These are phyloP conservation scores for Pitta sordida DNA, from an alignment of 2,113 vertebrate genomes.

Conservation along the genomic window DNA sequence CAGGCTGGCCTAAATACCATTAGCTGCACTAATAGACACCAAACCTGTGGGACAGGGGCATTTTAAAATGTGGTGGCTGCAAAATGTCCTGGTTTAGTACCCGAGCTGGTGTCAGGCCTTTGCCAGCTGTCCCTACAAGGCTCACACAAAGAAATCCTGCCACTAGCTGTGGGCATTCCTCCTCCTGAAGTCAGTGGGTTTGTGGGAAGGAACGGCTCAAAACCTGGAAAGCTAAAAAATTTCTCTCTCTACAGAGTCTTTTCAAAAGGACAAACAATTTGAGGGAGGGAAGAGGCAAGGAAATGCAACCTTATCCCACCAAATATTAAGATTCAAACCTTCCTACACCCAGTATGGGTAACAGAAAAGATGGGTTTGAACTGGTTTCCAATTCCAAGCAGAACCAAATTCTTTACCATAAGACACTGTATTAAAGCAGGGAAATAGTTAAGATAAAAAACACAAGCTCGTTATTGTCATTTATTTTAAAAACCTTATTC, in stretches of 20 bases:
- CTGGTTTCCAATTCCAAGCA: neutral
- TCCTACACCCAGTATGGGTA: neutral
- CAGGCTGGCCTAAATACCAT: too few species aligned
- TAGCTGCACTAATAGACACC: too few species aligned
- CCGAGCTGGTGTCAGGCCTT: neutral
- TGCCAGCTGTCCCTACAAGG: neutral
- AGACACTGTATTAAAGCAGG: neutral
- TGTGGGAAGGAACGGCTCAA: neutral
- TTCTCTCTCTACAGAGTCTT: neutral
- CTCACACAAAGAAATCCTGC: neutral
- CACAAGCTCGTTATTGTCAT: slow-evolving; percentile 40
- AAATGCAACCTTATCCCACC: neutral
- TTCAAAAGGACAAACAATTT: neutral
- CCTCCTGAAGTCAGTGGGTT: neutral
- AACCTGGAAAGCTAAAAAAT: neutral
- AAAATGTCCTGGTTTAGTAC: too few species aligned
- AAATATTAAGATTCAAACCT: neutral
- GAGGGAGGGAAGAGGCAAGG: neutral
- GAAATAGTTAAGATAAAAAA: neutral
- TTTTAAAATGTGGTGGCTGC: too few species aligned
- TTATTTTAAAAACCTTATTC: slow-evolving; percentile 78
- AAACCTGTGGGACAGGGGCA: too few species aligned
- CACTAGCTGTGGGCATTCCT: neutral
- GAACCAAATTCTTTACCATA: neutral
- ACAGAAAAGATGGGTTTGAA: neutral